phyloP scores from a whole-genome alignment of 2,888 invertebrate species.

The Elmis aenea region DNA sequence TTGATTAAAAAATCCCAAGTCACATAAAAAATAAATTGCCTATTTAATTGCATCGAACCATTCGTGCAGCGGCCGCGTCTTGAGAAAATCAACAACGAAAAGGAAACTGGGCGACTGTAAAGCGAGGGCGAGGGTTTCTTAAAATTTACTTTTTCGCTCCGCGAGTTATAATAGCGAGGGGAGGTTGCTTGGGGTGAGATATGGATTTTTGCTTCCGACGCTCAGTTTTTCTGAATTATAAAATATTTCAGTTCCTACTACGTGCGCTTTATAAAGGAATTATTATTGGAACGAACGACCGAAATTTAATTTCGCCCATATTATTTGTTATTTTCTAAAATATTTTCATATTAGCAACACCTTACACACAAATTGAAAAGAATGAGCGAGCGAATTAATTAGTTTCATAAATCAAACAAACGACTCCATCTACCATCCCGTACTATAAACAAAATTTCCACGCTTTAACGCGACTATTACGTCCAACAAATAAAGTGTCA shows the following conservation, averaged over 20 bases:
- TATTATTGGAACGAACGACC: conserved; percentile 31
- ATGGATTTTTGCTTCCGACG: conserved; percentile 49
- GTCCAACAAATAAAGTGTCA: no score
- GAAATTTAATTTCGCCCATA: no score
- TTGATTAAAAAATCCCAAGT: conserved; percentile 46
- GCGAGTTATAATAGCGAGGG: conserved; percentile 47
- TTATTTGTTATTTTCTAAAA: no score
- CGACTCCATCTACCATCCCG: no score
- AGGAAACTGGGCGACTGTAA: conserved; percentile 38
- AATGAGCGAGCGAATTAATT: no score
- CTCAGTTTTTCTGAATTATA: conserved; percentile 47
- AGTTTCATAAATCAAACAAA: no score
- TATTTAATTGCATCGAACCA: conserved; percentile 42
- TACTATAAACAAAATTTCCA: no score
- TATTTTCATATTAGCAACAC: no score
- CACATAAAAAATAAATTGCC: conserved; percentile 48
- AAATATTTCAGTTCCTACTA: conserved; percentile 39
- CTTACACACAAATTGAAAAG: no score
- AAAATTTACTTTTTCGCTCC: conserved; percentile 48
- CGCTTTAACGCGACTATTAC: no score
- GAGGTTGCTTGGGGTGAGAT: conserved; percentile 42
- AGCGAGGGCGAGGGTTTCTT: conserved; percentile 38
- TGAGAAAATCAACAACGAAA: conserved; percentile 21
- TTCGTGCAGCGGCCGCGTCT: conserved; percentile 5
- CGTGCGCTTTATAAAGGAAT: conserved; percentile 28